These are phyloP conservation scores for Helicoverpa zea DNA, from an alignment of 1,140 invertebrate genomes.

Conservation along the genomic window DNA sequence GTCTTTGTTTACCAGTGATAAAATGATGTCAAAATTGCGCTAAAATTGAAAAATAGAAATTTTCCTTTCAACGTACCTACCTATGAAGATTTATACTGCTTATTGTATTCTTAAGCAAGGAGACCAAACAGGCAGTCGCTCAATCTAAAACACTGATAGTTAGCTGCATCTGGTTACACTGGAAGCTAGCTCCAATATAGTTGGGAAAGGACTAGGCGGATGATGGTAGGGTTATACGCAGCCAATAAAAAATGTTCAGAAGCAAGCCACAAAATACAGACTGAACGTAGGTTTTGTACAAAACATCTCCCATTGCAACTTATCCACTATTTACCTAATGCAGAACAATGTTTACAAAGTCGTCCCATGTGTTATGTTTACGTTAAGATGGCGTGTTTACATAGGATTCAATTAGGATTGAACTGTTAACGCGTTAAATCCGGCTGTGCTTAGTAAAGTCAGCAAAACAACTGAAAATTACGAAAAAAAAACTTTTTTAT, in stretches of 20 bases:
- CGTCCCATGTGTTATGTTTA: background rate
- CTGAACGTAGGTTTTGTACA: background rate
- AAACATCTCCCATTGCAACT: background rate
- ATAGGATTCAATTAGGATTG: constrained; percentile 17
- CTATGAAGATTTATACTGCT: background rate
- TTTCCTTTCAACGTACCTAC: too few relatives aligned
- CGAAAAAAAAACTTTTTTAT: too few relatives aligned
- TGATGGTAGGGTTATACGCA: too few relatives aligned
- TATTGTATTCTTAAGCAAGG: background rate
- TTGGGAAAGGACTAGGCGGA: too few relatives aligned
- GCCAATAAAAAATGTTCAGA: too few relatives aligned
- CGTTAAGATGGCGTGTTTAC: constrained; percentile 16
- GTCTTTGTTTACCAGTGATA: background rate
- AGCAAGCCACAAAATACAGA: too few relatives aligned
- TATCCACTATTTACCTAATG: background rate
- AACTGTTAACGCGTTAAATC: constrained; percentile 27
- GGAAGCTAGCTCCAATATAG: too few relatives aligned
- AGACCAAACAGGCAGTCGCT: too few relatives aligned
- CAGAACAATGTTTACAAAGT: background rate
- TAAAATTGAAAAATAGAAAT: too few relatives aligned
- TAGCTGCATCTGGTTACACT: too few relatives aligned
- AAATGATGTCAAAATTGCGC: too few relatives aligned
- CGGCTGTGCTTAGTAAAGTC: background rate
- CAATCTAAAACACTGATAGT: too few relatives aligned
- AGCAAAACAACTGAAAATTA: background rate